Evolutionary conservation across 2,113 vertebrate genomes (phyloP), one percentile per base, ranked within the genome.

Genomic region (Poeciliopsis prolifica): DNA sequence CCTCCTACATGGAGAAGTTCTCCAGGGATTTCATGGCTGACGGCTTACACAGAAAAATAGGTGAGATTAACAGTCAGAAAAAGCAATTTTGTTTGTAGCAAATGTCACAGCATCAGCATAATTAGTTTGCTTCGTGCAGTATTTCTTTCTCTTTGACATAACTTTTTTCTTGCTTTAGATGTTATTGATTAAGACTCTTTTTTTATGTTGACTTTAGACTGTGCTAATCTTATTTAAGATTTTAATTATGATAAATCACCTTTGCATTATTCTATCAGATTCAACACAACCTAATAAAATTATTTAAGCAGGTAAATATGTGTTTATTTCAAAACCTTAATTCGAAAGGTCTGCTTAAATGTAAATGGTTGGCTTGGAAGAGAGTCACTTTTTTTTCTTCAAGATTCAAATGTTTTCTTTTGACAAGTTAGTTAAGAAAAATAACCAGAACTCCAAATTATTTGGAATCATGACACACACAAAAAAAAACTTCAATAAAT

Each of bases 1-100:
- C 91, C 15, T 94, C 91, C 84, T 95, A 93, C 84, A 95, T 95
- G 94, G 93, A 95, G 71, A 95, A 93, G 82, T 94, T 95, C 77
- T 92, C 93, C 63, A 92, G 86, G 37, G 94, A 95, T 84, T 95
- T 95, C 77, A 83, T 88, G 67, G 94, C 92, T 31, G 94, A 95
- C 40, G 94, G 94, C 3, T 87, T 95, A 58, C 90, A 92, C 78
- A 90, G 94, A 67, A 95, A 95, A 91, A 94, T 95, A 78, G 93
- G 95, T 95, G 29, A 17, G 81, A n/a, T 5, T 12, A 76, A 11
- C 8, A 29, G 5, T 42, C 42, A 29, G 22, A 2, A 1, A 0
- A 35, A 33, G 13, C 22, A 24, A 30, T 14, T 62, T 40, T 65
- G 11, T 65, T 26, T 65, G 33, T 12, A 65, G 24, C 14, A 40